Conservation (phyloP, 2,888 invertebrate genomes). For the Metallyticus violacea region DNA sequence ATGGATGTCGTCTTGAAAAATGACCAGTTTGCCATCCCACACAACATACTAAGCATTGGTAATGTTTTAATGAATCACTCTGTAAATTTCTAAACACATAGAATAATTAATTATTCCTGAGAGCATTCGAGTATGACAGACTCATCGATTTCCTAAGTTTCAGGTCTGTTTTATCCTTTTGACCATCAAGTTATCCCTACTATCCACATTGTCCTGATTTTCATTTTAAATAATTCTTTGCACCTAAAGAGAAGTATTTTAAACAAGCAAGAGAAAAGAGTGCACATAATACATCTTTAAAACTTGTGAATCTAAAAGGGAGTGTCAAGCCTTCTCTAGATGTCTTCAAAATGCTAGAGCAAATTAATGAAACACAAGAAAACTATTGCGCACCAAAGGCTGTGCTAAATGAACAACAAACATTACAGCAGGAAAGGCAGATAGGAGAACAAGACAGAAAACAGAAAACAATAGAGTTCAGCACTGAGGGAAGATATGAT, state of each 20-base stretch:
- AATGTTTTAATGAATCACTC: too few species aligned
- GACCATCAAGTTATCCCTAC: background rate
- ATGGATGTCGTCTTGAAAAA: too few species aligned
- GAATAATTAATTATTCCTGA: too few species aligned
- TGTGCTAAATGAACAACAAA: too few species aligned
- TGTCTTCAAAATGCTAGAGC: background rate
- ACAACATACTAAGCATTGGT: too few species aligned
- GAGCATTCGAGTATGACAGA: too few species aligned
- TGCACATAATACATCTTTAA: background rate
- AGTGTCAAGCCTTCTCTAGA: background rate
- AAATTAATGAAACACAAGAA: background rate
- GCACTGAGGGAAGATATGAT: background rate
- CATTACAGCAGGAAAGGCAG: background rate
- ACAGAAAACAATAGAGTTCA: background rate
- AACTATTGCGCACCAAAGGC: background rate
- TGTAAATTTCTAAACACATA: too few species aligned
- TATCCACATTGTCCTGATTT: background rate
- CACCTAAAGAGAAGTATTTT: background rate
- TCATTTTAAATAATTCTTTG: background rate
- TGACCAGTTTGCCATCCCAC: too few species aligned
- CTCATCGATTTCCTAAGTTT: background rate
- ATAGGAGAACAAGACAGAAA: background rate
- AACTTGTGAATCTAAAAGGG: background rate
- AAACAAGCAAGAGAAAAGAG: background rate
- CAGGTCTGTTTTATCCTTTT: background rate